phyloP scores from a whole-genome alignment of 2,888 invertebrate species.

The Baronia brevicornis region DNA sequence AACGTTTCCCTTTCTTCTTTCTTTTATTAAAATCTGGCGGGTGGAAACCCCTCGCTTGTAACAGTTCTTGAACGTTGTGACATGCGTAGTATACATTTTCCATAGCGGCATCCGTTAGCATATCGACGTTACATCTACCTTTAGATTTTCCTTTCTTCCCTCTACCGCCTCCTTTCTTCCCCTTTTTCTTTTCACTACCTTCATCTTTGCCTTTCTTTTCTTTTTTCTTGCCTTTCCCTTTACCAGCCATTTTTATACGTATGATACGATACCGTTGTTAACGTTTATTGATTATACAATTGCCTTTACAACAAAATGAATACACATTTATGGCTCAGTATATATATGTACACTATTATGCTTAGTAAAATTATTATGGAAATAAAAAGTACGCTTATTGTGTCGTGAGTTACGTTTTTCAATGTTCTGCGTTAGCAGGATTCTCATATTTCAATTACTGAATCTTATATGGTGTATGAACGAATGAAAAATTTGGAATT shows the following conservation, averaged over 20 bases:
- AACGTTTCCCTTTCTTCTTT: constrained; percentile 85
- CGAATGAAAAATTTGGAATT: too few species aligned
- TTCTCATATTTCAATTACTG: too few species aligned
- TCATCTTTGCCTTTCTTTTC: constrained; percentile 70
- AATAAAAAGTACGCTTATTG: background rate
- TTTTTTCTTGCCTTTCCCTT: constrained; percentile 65
- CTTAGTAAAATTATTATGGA: background rate
- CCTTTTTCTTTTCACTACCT: constrained; percentile 62
- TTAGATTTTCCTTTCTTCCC: constrained; percentile 74
- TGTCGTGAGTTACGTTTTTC: too few species aligned
- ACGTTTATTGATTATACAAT: constrained; percentile 23
- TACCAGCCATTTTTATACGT: constrained; percentile 43
- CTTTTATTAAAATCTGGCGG: constrained; percentile 92
- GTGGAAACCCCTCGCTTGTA: constrained; percentile 90
- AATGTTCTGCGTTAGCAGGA: too few species aligned
- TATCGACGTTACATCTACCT: constrained; percentile 85
- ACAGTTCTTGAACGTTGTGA: constrained; percentile 92
- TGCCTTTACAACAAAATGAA: background rate
- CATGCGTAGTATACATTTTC: constrained; percentile 95
- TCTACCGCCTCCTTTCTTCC: constrained; percentile 60
- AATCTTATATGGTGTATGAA: too few species aligned
- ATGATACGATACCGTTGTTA: constrained; percentile 15
- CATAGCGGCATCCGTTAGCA: constrained; percentile 93
- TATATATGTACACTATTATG: constrained; percentile 2
- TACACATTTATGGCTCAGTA: background rate